Evolutionary conservation across 2,888 invertebrate species (phyloP).

Genomic region (Mesochorus sp.): DNA sequence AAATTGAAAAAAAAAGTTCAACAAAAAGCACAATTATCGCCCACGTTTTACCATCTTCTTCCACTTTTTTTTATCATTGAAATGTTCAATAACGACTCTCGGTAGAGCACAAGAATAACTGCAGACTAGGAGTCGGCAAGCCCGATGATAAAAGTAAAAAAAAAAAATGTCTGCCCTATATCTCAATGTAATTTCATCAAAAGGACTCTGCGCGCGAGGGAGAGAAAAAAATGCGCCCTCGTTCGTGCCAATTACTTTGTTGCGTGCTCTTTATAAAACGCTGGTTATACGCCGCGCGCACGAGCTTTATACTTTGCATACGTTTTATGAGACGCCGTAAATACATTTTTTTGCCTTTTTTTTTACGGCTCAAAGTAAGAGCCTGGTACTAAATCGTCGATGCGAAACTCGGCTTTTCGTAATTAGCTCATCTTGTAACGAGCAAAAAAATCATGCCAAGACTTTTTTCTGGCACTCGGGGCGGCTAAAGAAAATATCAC

Average conservation of each 20-base stretch:
- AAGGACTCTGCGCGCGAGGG: not conserved
- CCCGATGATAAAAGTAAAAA: not conserved
- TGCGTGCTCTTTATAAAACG: constrained; percentile 2
- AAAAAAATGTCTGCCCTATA: not conserved
- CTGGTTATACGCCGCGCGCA: no score
- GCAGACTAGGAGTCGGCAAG: not conserved
- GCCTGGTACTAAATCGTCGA: not conserved
- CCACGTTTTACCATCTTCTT: no score
- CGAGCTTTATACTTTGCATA: no score
- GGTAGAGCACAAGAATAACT: not conserved
- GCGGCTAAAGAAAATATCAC: not conserved
- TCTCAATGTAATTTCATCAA: constrained; percentile 10
- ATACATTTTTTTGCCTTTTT: not conserved
- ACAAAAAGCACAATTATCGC: no score
- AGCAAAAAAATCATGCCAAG: not conserved
- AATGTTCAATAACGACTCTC: not conserved
- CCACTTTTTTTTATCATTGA: no score
- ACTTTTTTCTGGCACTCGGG: not conserved
- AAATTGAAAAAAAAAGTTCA: no score
- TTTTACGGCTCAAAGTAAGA: not conserved
- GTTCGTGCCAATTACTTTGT: constrained; percentile 22
- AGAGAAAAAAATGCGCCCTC: not conserved
- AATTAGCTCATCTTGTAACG: not conserved
- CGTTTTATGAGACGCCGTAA: constrained; percentile 6
- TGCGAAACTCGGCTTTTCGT: not conserved